Conservation (phyloP, 2,888 invertebrate species). For the Platypus cylindrus region DNA sequence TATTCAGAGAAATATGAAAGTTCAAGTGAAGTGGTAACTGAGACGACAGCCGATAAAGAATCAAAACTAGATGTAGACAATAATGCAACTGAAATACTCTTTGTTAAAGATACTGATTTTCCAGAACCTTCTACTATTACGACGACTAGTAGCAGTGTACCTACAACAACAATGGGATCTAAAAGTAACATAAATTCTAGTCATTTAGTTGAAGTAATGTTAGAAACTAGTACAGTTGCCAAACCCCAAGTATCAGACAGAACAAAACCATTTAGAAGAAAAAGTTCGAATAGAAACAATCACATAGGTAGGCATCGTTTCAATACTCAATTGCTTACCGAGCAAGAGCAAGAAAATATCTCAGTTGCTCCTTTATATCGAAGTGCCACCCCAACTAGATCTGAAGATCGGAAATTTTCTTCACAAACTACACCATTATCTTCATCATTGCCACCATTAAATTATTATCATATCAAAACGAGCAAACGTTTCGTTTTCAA, state of each 20-base stretch:
- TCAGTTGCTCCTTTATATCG: slow-evolving; percentile 29
- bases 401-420: slow-evolving; percentile 22
- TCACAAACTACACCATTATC: slow-evolving; percentile 29
- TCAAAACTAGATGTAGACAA: slow-evolving; percentile 4
- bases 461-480: slow-evolving; percentile 3
- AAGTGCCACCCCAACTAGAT: slow-evolving; percentile 32
- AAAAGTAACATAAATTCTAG: slow-evolving; percentile 11
- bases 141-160: slow-evolving; percentile 2
- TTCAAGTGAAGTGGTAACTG: background rate
- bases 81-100: slow-evolving; percentile 10
- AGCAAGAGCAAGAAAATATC: slow-evolving; percentile 5
- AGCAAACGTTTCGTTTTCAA: slow-evolving; percentile 35
- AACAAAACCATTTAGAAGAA: slow-evolving; percentile 10
- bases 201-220: slow-evolving; percentile 13
- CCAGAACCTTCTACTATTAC: background rate
- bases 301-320: slow-evolving; percentile 22
- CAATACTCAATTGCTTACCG: slow-evolving; percentile 17
- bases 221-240: slow-evolving; percentile 9
- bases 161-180: background rate
- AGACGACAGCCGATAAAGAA: background rate
- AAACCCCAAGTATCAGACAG: slow-evolving; percentile 6
- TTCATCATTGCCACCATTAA: background rate
- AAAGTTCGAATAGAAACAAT: slow-evolving; percentile 9
- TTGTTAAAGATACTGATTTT: slow-evolving; percentile 6
- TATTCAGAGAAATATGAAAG: slow-evolving; percentile 2